Evolutionary conservation across 1,140 invertebrate species (phyloP), one percentile per base, ranked within the genome.

Genomic region (Drosophila simulans): DNA sequence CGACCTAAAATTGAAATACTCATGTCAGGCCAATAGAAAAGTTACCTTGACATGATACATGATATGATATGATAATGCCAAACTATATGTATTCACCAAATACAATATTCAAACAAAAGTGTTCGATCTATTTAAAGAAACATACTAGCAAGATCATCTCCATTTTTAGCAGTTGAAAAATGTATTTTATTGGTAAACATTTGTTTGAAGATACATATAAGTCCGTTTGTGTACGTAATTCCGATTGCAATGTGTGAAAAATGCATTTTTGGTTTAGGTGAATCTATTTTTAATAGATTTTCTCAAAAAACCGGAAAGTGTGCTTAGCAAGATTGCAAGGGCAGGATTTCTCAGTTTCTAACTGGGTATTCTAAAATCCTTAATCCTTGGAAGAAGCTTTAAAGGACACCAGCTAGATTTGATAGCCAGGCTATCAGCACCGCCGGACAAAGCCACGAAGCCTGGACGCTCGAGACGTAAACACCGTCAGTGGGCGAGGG

Each of bases 391-490:
- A n/a, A 15, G n/a, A 42, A 10, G 4, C 25, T 8, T 13, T 3
- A 58, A 58, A 12, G 31, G 31, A 31, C 31, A 31, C 1, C 20
- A 58, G 22, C 35, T 34, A 62, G 10, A 31, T 56, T 57, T 31
- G 37, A 12, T 59, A 46, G 64, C 68, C 68, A 70, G 43, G 51
- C 31, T 34, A 40, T 46, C 73, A 62, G 62, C 58, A 49, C 53
- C 42, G 25, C 8, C 13, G 10, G 31, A 31, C 40, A 20, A 5
- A 42, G 15, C 31, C 54, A 59, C 27, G 20, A 70, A 70, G 57
- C 51, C 66, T 70, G 66, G 66, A 70, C 66, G 48, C 34, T 31
- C 43, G 51, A 56, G 64, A 70, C 65, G 68, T 70, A 70, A 70
- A 70, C 68, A 70, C 46, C 40, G 71, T 15, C 35, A 51, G 68